Evolutionary conservation across 2,888 invertebrate species (phyloP).

Genomic region (Leptarthrus brevirostris): DNA sequence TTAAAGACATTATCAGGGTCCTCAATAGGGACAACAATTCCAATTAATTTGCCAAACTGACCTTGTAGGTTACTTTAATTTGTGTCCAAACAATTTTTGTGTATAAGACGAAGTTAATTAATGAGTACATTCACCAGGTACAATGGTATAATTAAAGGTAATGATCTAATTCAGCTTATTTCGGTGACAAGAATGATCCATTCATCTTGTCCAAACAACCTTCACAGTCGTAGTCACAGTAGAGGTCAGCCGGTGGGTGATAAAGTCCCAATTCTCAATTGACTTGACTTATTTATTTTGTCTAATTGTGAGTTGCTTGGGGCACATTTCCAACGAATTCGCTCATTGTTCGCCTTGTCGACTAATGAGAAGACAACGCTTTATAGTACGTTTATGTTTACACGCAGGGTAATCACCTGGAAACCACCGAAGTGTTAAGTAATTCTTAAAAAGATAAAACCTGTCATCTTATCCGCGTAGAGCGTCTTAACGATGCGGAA

Average conservation of each 20-base stretch:
- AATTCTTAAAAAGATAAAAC: constrained; percentile 28
- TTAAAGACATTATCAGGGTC: constrained; percentile 14
- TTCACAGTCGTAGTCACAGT: not conserved
- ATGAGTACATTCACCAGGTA: too few relatives aligned
- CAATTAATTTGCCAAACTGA: constrained; percentile 8
- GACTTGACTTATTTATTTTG: constrained; percentile 29
- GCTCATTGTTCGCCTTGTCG: constrained; percentile 16
- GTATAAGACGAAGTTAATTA: too few relatives aligned
- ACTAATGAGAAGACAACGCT: not conserved
- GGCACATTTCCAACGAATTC: constrained; percentile 18
- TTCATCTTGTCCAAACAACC: not conserved
- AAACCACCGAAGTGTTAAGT: not conserved
- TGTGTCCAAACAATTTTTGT: too few relatives aligned
- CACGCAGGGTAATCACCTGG: constrained; percentile 5
- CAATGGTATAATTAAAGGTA: not conserved
- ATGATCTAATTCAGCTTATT: not conserved
- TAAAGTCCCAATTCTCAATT: constrained; percentile 29
- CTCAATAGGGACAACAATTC: not conserved
- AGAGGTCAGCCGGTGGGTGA: constrained; percentile 14
- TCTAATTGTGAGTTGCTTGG: constrained; percentile 5
- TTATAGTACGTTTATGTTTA: not conserved
- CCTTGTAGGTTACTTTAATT: constrained; percentile 2
- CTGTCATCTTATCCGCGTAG: not conserved
- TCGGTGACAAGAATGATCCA: not conserved
- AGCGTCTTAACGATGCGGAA: constrained; percentile 1